phyloP scores from a whole-genome alignment of 92 coral and sea anemone species.

The Hydrozoanthus gracilis region DNA sequence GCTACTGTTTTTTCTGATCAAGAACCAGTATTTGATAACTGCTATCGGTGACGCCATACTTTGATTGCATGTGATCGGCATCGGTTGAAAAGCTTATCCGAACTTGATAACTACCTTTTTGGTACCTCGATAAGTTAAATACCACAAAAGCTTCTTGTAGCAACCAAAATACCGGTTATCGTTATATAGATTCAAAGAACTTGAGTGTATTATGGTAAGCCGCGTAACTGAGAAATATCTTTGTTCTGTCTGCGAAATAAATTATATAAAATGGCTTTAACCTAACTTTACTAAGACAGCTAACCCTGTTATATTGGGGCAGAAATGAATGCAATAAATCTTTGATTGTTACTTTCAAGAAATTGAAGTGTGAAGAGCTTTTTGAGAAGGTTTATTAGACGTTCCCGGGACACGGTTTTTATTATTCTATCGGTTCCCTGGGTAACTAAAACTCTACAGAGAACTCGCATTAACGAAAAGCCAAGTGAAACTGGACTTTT shows the following conservation, averaged over 20 bases:
- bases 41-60: background rate
- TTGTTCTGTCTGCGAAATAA: background rate
- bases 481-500: background rate
- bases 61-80: background rate
- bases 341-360: background rate
- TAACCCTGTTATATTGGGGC: background rate
- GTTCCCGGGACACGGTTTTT: conserved; percentile 20
- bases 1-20: background rate
- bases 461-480: conserved; percentile 26
- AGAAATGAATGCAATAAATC: background rate
- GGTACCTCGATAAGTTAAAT: background rate
- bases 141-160: background rate
- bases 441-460: conserved; percentile 27
- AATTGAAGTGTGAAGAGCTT: conserved; percentile 18
- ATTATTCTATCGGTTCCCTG: conserved; percentile 7
- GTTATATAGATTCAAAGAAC: background rate
- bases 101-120: background rate
- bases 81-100: background rate
- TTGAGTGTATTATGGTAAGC: background rate
- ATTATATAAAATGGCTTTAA: too few relatives aligned
- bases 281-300: background rate
- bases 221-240: background rate
- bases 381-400: background rate
- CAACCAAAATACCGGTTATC: background rate
- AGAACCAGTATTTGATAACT: background rate